phyloP scores from a whole-genome alignment of 2,797 vertebrate species.

The Balearica regulorum region DNA sequence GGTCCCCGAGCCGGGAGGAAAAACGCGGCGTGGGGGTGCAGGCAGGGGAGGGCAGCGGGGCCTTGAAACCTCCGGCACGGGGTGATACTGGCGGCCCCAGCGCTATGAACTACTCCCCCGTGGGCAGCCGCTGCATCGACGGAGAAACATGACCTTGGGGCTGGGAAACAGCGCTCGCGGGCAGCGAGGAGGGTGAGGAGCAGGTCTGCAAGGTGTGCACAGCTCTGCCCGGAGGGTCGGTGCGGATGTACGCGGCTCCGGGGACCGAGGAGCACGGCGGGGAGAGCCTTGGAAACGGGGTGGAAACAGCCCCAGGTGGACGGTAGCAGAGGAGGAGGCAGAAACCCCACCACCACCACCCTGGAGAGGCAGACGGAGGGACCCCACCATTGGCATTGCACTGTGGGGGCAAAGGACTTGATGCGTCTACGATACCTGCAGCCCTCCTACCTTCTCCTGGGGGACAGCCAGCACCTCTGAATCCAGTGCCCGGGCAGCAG shows the following conservation, averaged over 20 bases:
- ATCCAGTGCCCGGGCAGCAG: rapidly evolving
- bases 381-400: rapidly evolving
- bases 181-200: neutral
- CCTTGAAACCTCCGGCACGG: neutral
- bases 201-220: neutral
- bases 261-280: rapidly evolving
- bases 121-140: neutral
- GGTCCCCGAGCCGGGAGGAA: neutral
- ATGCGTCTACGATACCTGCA: neutral
- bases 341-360: neutral
- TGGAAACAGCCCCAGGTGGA: neutral
- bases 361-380: rapidly evolving
- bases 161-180: neutral
- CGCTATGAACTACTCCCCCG: neutral
- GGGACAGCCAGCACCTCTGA: neutral
- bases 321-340: neutral
- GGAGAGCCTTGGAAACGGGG: rapidly evolving
- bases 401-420: neutral
- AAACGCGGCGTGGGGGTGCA: neutral
- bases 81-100: rapidly evolving
- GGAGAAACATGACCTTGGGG: neutral
- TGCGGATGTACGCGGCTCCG: rapidly evolving
- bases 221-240: neutral
- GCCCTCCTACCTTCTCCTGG: neutral
- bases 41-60: neutral